phyloP scores from a whole-genome alignment of 2,113 vertebrate genomes.

The Genyomyrus donnyi region DNA sequence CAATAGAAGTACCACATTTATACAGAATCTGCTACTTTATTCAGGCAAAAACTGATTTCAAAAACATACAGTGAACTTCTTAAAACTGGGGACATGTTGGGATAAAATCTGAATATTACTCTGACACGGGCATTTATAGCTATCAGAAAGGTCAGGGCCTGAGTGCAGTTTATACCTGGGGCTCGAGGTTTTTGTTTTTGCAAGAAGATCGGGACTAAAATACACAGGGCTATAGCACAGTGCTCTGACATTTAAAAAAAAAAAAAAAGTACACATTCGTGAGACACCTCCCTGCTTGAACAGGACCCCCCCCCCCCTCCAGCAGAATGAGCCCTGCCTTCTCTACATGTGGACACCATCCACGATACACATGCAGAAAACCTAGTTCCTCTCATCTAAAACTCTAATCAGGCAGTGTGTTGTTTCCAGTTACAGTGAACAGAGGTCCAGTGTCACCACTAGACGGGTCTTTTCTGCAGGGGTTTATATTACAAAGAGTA shows the following conservation, averaged over 20 bases:
- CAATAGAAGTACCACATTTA: neutral
- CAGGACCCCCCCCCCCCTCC: neutral
- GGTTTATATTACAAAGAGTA: neutral
- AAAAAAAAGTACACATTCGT: neutral
- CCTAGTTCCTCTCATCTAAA: neutral
- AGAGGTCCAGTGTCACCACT: neutral
- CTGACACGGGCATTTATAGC: neutral
- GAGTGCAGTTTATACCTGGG: too few species aligned
- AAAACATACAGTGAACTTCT: neutral
- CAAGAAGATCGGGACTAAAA: too few species aligned
- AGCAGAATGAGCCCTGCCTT: neutral
- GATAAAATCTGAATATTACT: neutral
- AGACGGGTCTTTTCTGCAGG: neutral
- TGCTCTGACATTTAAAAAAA: neutral
- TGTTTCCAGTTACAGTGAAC: neutral
- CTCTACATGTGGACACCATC: neutral
- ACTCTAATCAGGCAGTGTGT: neutral
- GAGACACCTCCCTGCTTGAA: neutral
- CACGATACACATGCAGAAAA: neutral
- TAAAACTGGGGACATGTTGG: neutral
- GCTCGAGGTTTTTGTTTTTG: too few species aligned
- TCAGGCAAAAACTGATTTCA: neutral
- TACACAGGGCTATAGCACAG: too few species aligned
- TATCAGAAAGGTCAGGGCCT: too few species aligned
- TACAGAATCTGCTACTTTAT: neutral